Evolutionary conservation across 2,113 vertebrate species (phyloP).

Genomic region (Zingel zingel): DNA sequence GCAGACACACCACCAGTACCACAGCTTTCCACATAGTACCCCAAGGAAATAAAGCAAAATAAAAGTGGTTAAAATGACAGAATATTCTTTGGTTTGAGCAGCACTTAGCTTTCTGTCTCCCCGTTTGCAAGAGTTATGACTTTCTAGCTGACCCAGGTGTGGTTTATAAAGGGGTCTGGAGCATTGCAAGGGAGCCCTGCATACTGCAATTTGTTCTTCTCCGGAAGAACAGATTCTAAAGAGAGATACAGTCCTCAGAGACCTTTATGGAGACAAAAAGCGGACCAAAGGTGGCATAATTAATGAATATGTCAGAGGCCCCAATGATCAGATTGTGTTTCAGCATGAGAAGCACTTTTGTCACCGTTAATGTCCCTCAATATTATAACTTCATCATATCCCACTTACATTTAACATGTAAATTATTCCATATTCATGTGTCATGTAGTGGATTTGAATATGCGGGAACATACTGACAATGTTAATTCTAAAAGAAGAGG

Average conservation of each 20-base stretch:
- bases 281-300: constrained; percentile 76
- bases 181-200: constrained; percentile 33
- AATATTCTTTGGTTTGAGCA: constrained; percentile 18
- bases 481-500: background rate
- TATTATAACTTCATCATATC: constrained; percentile 25
- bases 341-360: constrained; percentile 38
- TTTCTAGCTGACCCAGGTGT: constrained; percentile 55
- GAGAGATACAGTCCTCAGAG: constrained; percentile 70
- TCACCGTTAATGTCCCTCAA: constrained; percentile 18
- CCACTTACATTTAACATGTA: constrained; percentile 3
- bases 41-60: constrained; percentile 7
- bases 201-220: constrained; percentile 42
- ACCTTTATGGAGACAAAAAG: constrained; percentile 85
- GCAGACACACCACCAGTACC: constrained; percentile 79
- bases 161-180: constrained; percentile 79
- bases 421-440: background rate
- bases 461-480: background rate
- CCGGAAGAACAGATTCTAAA: constrained; percentile 65
- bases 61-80: constrained; percentile 1
- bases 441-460: constrained; percentile 3
- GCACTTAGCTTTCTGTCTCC: constrained; percentile 40
- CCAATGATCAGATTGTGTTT: constrained; percentile 50
- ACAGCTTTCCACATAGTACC: constrained; percentile 80
- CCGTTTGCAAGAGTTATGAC: constrained; percentile 58
- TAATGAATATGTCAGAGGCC: constrained; percentile 50